Conservation (phyloP, 2,113 vertebrate species). For the Notothenia coriiceps region DNA sequence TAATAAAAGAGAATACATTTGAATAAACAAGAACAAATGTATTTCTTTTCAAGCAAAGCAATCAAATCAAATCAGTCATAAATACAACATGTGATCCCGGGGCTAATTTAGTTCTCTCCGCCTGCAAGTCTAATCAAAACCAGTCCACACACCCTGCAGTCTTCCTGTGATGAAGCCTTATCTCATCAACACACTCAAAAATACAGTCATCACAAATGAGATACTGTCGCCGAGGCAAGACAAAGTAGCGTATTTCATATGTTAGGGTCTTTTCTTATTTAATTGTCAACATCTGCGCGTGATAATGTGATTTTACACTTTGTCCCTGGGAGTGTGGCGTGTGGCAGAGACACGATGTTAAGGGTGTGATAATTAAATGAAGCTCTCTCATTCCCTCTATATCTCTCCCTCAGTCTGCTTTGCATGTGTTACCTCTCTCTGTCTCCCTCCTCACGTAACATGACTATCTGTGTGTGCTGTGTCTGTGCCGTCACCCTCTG, state of each 20-base stretch:
- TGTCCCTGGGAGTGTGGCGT: conserved; percentile 62
- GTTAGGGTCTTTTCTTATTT: conserved; percentile 49
- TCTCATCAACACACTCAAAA: conserved; percentile 6
- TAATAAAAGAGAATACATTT: background rate
- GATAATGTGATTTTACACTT: conserved; percentile 59
- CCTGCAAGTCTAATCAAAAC: conserved; percentile 12
- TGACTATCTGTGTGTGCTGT: conserved; percentile 56
- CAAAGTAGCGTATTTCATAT: conserved; percentile 11
- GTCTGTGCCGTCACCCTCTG: conserved; percentile 71
- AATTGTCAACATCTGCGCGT: conserved; percentile 59
- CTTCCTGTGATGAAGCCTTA: background rate
- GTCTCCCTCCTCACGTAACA: conserved; percentile 54
- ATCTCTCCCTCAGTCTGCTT: conserved; percentile 40
- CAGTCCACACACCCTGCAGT: background rate
- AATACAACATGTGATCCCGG: background rate
- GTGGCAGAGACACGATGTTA: conserved; percentile 39
- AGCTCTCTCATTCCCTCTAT: conserved; percentile 35
- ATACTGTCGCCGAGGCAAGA: conserved; percentile 1
- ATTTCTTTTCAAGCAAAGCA: background rate
- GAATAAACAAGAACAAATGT: background rate
- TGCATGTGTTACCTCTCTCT: conserved; percentile 55
- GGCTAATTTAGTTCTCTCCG: background rate
- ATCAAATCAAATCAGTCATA: background rate
- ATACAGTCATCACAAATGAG: conserved; percentile 31
- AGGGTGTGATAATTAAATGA: conserved; percentile 69